These are phyloP conservation scores for Tethya wilhelma DNA, from an alignment of 37 sponge, comb jelly and placozoan species.

Conservation along the genomic window DNA sequence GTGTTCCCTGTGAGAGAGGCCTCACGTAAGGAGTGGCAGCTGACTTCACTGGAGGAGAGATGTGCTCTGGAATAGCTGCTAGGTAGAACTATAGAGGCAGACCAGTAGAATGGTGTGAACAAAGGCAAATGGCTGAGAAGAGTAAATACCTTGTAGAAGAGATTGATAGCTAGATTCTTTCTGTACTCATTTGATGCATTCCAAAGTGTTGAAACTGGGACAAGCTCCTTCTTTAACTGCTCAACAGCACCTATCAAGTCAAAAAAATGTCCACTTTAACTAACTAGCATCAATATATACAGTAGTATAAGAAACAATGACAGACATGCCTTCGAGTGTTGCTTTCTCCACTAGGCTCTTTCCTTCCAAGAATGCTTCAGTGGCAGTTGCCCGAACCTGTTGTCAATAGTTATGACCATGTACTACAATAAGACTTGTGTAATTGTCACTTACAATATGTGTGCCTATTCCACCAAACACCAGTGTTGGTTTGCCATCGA, in stretches of 20 bases:
- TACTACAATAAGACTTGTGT: background rate
- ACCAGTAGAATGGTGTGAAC: background rate
- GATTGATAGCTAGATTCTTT: conserved; percentile 58
- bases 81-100: conserved; percentile 65
- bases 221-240: conserved; percentile 42
- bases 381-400: too few species aligned
- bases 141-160: conserved; percentile 93
- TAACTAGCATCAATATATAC: too few species aligned
- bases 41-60: conserved; percentile 47
- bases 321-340: conserved; percentile 69
- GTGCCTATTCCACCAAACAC: conserved; percentile 76
- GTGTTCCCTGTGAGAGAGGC: conserved; percentile 58
- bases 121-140: too few species aligned
- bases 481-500: conserved; percentile 33
- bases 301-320: too few species aligned
- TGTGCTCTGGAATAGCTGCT: conserved; percentile 24
- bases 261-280: too few species aligned
- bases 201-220: conserved; percentile 37
- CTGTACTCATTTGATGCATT: conserved; percentile 78
- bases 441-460: conserved; percentile 58
- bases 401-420: too few species aligned
- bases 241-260: conserved; percentile 51
- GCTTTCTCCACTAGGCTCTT: conserved; percentile 39
- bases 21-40: conserved; percentile 63
- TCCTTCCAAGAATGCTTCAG: conserved; percentile 44